phyloP scores from a whole-genome alignment of 1,140 invertebrate genomes.

The Ptiloglossa arizonensis region DNA sequence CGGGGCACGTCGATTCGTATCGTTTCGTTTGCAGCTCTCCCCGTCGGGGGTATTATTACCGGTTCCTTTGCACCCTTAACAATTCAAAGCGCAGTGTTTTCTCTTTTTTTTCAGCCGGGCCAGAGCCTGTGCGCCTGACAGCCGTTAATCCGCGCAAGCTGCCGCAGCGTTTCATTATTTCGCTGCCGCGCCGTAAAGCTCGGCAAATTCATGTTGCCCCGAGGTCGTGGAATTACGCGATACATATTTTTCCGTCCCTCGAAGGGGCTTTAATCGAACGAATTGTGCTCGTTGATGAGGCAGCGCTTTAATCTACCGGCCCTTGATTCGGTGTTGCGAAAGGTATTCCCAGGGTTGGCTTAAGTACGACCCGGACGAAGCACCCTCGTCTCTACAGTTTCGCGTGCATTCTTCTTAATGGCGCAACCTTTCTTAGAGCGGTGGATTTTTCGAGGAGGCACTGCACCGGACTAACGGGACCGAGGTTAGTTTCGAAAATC shows the following conservation, averaged over 20 bases:
- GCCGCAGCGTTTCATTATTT: conserved; percentile 10
- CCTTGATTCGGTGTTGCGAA: background rate
- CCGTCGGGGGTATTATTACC: background rate
- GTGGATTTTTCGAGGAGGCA: too few species aligned
- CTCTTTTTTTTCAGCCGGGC: background rate
- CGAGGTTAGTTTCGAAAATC: too few species aligned
- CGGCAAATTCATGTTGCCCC: background rate
- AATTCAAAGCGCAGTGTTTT: background rate
- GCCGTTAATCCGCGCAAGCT: conserved; percentile 15
- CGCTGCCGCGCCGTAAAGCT: background rate
- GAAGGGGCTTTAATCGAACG: conserved; percentile 13
- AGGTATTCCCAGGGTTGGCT: too few species aligned
- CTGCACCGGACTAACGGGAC: too few species aligned
- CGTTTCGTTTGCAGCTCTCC: background rate
- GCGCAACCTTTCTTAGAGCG: too few species aligned
- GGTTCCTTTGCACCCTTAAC: background rate
- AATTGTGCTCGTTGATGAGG: background rate
- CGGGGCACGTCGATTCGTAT: conserved; percentile 6
- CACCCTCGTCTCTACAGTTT: too few species aligned
- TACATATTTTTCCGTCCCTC: background rate
- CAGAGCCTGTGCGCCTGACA: background rate
- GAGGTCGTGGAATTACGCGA: background rate
- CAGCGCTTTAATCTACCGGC: background rate
- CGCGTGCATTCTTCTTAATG: too few species aligned
- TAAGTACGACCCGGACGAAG: too few species aligned